A percentile compares a stretch with the other conserved stretches of the same genome.
These are phyloP conservation scores for Nemotelus nigrinus DNA, from an alignment of 2,888 invertebrate species.

Conservation along the genomic window DNA sequence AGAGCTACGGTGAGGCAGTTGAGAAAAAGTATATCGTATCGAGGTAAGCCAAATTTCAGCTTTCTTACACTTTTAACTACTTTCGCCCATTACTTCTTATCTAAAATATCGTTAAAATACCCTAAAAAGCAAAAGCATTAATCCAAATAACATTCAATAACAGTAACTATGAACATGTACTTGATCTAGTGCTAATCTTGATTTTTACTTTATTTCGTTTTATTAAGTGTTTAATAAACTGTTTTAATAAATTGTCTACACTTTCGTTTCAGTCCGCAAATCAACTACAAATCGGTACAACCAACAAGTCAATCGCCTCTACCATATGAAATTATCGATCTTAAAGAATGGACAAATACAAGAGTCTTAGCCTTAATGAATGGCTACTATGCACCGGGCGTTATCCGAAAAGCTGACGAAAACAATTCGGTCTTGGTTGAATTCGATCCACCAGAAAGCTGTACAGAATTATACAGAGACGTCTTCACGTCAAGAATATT, in stretches of 20 bases:
- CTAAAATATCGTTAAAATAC: too few species aligned
- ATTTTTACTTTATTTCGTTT: too few species aligned
- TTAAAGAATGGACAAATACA: conserved; percentile 94
- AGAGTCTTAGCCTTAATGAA: conserved; percentile 89
- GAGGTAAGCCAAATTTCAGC: conserved; percentile 52
- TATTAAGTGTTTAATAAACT: not conserved
- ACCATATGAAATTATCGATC: conserved; percentile 73
- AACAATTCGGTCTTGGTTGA: conserved; percentile 80
- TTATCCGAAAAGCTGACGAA: conserved; percentile 77
- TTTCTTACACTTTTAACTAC: not conserved
- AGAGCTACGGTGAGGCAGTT: conserved; percentile 55
- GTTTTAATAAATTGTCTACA: not conserved
- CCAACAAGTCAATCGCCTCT: conserved; percentile 27
- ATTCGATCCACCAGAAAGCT: conserved; percentile 80
- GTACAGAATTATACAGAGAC: conserved; percentile 77
- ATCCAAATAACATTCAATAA: too few species aligned
- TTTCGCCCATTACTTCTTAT: too few species aligned
- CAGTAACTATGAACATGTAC: too few species aligned
- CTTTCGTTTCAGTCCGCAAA: conserved; percentile 33
- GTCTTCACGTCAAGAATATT: conserved; percentile 82
- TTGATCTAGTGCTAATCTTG: too few species aligned
- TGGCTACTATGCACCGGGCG: conserved; percentile 85
- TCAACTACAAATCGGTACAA: conserved; percentile 10
- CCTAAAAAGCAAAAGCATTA: too few species aligned
- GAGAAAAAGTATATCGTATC: conserved; percentile 59